Percentiles rank a stretch among this genome's conserved stretches.
Conservation (phyloP, 1,140 invertebrate species). For the Drosophila miranda region DNA sequence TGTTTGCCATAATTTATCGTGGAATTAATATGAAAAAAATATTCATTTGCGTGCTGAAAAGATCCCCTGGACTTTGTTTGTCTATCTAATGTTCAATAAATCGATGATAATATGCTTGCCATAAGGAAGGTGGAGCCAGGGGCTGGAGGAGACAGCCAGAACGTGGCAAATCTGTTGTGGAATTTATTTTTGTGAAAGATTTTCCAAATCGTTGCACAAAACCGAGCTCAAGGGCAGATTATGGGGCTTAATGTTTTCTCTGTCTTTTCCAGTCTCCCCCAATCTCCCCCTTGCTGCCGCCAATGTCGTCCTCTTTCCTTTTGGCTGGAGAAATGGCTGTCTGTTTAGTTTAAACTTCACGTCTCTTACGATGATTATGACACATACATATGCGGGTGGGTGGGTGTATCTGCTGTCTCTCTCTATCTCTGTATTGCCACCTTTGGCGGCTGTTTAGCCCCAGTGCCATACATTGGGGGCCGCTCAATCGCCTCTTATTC, state of each 20-base stretch:
- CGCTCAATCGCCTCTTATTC: constrained; percentile 49
- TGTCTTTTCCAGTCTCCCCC: constrained; percentile 12
- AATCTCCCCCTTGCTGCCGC: not conserved
- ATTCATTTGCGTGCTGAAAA: constrained; percentile 1
- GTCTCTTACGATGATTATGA: constrained; percentile 76
- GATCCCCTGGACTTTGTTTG: constrained; percentile 23
- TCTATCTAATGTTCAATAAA: constrained; percentile 58
- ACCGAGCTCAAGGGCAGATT: constrained; percentile 61
- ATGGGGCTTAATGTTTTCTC: constrained; percentile 39
- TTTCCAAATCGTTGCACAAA: constrained; percentile 77
- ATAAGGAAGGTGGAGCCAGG: not conserved
- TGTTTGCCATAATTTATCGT: constrained; percentile 37
- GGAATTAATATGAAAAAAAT: not conserved
- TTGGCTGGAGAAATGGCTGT: constrained; percentile 34
- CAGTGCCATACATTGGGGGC: constrained; percentile 26
- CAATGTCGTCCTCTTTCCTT: not conserved
- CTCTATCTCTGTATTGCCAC: constrained; percentile 12
- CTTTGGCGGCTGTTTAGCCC: constrained; percentile 42
- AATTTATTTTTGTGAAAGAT: constrained; percentile 74
- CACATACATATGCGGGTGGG: constrained; percentile 43
- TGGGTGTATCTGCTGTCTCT: not conserved
- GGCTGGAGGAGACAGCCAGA: constrained; percentile 19
- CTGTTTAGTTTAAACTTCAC: constrained; percentile 75
- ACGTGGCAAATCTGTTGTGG: constrained; percentile 26
- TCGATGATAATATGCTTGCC: constrained; percentile 39